Conservation (phyloP, 2,797 vertebrate genomes). For the Aplochiton taeniatus region DNA sequence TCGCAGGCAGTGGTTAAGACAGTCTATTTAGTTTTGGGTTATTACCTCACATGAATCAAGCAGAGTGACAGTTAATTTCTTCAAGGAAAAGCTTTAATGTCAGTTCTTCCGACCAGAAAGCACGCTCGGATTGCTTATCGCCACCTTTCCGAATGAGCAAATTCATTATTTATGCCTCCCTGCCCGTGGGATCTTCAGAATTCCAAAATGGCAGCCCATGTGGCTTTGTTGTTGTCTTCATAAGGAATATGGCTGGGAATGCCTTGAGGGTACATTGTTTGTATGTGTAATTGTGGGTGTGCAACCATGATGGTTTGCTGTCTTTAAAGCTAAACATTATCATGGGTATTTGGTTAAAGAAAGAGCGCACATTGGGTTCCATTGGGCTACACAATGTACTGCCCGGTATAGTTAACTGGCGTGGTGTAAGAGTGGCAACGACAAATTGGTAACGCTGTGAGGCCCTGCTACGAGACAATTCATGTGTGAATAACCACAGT, state of each 20-base stretch:
- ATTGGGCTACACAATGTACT: too few relatives aligned
- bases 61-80: conserved; percentile 51
- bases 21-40: conserved; percentile 55
- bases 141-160: conserved; percentile 3
- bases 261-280: too few relatives aligned
- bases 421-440: too few relatives aligned
- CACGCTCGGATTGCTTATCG: conserved; percentile 19
- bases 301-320: too few relatives aligned
- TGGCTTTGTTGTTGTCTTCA: conserved; percentile 9
- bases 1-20: conserved; percentile 45
- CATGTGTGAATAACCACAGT: too few relatives aligned
- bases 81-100: conserved; percentile 42
- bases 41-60: conserved; percentile 61
- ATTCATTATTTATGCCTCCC: conserved; percentile 33
- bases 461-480: too few relatives aligned
- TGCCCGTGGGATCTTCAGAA: not conserved
- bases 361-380: too few relatives aligned
- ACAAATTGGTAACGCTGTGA: too few relatives aligned
- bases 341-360: too few relatives aligned
- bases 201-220: not conserved
- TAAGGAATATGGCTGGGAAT: not conserved
- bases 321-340: too few relatives aligned
- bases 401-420: too few relatives aligned
- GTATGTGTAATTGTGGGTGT: too few relatives aligned
- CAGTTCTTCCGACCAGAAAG: conserved; percentile 34